Base-by-base conservation (phyloP, 2,888 invertebrate species). In the Muschampia plurimacula region DNA sequence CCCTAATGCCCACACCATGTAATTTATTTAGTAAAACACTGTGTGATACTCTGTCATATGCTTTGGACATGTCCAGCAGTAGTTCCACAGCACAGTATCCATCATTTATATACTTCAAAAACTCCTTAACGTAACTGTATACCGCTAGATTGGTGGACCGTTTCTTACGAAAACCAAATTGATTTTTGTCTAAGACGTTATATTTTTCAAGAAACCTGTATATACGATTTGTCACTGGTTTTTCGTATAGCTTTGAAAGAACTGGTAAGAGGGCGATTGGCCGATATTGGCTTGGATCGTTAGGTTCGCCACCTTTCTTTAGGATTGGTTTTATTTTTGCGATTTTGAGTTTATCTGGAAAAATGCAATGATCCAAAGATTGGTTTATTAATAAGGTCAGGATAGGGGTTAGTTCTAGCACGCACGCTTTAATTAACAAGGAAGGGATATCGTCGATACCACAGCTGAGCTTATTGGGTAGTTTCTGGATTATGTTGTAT, bases 41-140 rank as follows among this genome's bases (percentile, higher is more conserved):
- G 52, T 73, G 72, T 13, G 39, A 15, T 3, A 77, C 76, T 32
- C 66, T 67, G 63, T n/a, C 79, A 39, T 77, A 79, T n/a, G 79
- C 79, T 62, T 79, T 77, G 4, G 72, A 72, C 77, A 79, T 77
- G 65, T 77, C 79, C 6, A 77, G 60, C 60, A 77, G 32, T 4
- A 77, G 36, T 15, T 49, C 65, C 2, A 66, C n/a, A 7, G 46
- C 64, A 36, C 32, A 52, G 1, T 66, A 32, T 66, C 36, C 59
- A 15, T 75, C 77, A 44, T 73, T 67, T n/a, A 77, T 73, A 60
- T 70, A 69, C 39, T 75, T 71, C 64, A 76, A 12, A 10, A 71
- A 60, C 59, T 75, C 64, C 46, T 75, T 67, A 2, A 76, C 60
- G 44, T 73, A 74, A 28, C 60, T 67, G 22, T 72, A 75, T 10